Percentiles rank a stretch among this genome's conserved stretches.
Conservation (phyloP, 1,140 invertebrate species). For the Acyrthosiphon pisum region DNA sequence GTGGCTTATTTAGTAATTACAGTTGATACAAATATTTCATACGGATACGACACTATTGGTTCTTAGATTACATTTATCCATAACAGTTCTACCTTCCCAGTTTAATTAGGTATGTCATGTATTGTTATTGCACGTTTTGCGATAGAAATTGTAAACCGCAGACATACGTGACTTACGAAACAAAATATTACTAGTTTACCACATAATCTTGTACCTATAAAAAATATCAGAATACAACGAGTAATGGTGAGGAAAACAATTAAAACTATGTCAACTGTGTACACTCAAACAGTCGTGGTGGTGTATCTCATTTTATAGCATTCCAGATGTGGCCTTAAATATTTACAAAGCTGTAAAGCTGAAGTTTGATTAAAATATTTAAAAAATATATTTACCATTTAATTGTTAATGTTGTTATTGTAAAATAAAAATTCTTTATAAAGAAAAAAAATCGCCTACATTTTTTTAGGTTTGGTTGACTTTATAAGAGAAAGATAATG, state of each 20-base stretch:
- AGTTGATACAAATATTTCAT: no score
- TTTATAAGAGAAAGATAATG: no score
- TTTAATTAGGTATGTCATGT: not conserved
- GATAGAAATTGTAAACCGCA: not conserved
- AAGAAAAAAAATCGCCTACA: no score
- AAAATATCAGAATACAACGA: not conserved
- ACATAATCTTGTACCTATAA: not conserved
- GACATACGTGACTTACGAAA: not conserved
- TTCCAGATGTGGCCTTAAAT: not conserved
- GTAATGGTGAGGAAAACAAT: not conserved
- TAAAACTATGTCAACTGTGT: not conserved
- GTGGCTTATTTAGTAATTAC: not conserved
- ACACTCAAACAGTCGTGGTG: not conserved
- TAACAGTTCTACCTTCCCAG: not conserved
- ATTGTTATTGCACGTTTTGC: slow-evolving; percentile 7
- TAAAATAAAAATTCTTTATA: no score
- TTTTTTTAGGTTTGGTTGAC: no score
- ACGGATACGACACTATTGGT: not conserved
- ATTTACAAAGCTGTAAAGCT: not conserved
- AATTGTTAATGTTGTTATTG: not conserved
- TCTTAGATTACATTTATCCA: not conserved
- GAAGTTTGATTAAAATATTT: not conserved
- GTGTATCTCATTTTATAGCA: not conserved
- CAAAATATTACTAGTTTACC: not conserved
- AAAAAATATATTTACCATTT: not conserved